These are phyloP conservation scores for Agrochola circellaris DNA, from an alignment of 2,888 invertebrate species.

Conservation along the genomic window DNA sequence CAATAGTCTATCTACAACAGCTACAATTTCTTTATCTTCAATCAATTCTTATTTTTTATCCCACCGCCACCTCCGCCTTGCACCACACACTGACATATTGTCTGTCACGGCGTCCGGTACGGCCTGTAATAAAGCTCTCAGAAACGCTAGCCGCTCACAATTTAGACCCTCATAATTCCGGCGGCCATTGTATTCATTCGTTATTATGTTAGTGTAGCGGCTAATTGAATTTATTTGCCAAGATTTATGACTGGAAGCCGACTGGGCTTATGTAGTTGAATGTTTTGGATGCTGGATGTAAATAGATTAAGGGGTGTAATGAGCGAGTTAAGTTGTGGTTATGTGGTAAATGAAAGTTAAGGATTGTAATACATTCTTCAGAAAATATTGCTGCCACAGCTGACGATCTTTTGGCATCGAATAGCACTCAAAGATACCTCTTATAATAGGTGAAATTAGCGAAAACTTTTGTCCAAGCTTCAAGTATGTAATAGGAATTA, in stretches of 20 bases:
- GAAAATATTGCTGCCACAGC: not conserved
- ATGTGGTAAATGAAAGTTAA: not conserved
- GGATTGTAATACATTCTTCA: not conserved
- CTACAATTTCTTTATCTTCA: not conserved
- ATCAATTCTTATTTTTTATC: not conserved
- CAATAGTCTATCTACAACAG: not conserved
- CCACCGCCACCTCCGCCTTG: slow-evolving; percentile 45
- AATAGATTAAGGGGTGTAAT: slow-evolving; percentile 33
- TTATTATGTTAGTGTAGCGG: slow-evolving; percentile 69
- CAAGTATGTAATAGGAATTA: not conserved
- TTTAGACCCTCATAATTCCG: slow-evolving; percentile 78
- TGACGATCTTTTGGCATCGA: not conserved
- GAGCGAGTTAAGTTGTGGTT: not conserved
- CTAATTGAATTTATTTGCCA: slow-evolving; percentile 73
- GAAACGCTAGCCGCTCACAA: slow-evolving; percentile 74
- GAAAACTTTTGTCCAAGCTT: not conserved
- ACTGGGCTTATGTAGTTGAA: slow-evolving; percentile 31
- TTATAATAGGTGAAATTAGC: not conserved
- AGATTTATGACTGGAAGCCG: slow-evolving; percentile 59
- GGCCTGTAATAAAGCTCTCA: slow-evolving; percentile 78
- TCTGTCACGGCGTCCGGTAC: slow-evolving; percentile 77
- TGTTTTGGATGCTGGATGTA: slow-evolving; percentile 42
- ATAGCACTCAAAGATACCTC: not conserved
- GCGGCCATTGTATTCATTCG: slow-evolving; percentile 70
- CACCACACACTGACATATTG: slow-evolving; percentile 73